phyloP scores from a whole-genome alignment of 2,797 vertebrate species.

The Poecilia picta region DNA sequence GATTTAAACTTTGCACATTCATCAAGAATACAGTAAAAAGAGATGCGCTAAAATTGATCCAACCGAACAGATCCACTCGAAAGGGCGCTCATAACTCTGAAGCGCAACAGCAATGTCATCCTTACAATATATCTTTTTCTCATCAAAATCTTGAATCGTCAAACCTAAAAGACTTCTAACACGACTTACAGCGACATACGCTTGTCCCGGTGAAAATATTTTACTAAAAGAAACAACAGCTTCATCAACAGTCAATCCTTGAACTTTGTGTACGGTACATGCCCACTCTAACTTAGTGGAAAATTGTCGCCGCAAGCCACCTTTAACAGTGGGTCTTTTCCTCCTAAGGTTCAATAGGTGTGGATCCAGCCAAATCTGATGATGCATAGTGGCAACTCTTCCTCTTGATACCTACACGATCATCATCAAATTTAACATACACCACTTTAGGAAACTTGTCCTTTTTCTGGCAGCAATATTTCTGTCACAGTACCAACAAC shows the following conservation, averaged over 20 bases:
- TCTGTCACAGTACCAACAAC: conserved; percentile 1
- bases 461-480: background rate
- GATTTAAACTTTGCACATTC: conserved; percentile 7
- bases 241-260: background rate
- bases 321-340: background rate
- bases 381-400: background rate
- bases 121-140: background rate
- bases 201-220: background rate
- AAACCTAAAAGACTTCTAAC: background rate
- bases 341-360: background rate
- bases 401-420: background rate
- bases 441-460: background rate
- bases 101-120: background rate
- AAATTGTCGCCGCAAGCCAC: background rate
- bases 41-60: rapidly evolving
- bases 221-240: background rate
- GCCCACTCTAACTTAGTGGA: conserved; percentile 7
- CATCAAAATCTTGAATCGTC: background rate
- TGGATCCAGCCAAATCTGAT: background rate
- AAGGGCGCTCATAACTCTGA: background rate
- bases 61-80: background rate
- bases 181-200: background rate
- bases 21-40: background rate
- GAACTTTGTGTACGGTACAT: background rate
- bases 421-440: background rate